A percentile compares a stretch with the other conserved stretches of the same genome.
phyloP scores from a whole-genome alignment of 2,113 vertebrate genomes.

The Anser brachyrhynchus region DNA sequence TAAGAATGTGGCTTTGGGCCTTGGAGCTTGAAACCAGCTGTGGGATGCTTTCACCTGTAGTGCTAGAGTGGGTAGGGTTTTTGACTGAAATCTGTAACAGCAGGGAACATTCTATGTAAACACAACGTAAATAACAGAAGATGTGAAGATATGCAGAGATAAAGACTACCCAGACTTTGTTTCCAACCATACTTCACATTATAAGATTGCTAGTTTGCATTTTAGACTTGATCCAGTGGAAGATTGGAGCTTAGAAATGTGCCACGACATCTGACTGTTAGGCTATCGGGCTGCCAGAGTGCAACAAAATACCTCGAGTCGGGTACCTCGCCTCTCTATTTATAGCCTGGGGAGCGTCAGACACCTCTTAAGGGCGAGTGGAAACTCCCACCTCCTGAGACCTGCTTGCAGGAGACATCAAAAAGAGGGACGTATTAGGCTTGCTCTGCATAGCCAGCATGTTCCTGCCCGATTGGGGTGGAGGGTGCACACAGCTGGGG shows the following conservation, averaged over 20 bases:
- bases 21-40: background rate
- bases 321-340: background rate
- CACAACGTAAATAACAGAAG: rapidly evolving
- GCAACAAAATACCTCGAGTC: background rate
- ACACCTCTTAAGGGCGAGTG: background rate
- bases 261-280: background rate
- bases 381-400: background rate
- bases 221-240: background rate
- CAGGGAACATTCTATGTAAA: background rate
- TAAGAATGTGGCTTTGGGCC: background rate
- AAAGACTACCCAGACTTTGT: background rate
- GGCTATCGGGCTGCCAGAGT: constrained; percentile 32
- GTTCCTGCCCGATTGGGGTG: background rate
- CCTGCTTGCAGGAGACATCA: background rate
- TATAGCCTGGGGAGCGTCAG: background rate
- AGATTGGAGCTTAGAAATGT: constrained; percentile 2
- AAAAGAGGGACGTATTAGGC: background rate
- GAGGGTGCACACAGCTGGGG: background rate
- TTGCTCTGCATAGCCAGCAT: background rate
- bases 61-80: background rate
- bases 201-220: background rate
- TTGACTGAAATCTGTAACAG: background rate
- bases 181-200: background rate
- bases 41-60: background rate
- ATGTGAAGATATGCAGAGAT: background rate